phyloP scores from a whole-genome alignment of 2,113 vertebrate genomes.

The Lanius ludovicianus region DNA sequence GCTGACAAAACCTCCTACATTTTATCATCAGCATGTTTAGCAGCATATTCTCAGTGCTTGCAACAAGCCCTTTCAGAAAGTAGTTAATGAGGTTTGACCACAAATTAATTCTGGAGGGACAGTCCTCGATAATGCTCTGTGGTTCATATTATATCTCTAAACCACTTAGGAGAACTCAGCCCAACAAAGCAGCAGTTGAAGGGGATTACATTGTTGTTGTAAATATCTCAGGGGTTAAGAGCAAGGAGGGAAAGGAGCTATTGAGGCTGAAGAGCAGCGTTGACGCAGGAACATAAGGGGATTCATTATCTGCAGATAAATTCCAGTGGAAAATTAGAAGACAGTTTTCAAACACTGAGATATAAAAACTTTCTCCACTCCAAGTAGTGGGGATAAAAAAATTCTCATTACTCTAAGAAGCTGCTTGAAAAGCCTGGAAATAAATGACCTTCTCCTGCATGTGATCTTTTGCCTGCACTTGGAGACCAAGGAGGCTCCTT shows the following conservation, averaged over 20 bases:
- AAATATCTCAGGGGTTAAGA: background rate
- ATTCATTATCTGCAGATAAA: conserved; percentile 19
- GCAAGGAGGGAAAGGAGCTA: background rate
- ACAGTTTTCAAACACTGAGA: background rate
- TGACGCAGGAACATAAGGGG: background rate
- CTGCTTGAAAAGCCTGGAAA: background rate
- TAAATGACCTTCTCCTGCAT: background rate
- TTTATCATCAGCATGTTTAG: background rate
- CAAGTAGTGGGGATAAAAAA: background rate
- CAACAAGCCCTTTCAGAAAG: background rate
- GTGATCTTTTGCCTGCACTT: background rate
- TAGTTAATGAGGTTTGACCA: conserved; percentile 2
- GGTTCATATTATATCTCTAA: background rate
- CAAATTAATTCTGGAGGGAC: background rate
- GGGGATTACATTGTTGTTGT: background rate
- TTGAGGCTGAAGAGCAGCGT: background rate
- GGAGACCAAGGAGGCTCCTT: background rate
- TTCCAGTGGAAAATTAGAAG: background rate
- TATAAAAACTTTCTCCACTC: background rate
- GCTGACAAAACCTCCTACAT: background rate
- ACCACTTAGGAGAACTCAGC: background rate
- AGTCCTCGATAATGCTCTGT: background rate
- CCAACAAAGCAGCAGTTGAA: background rate
- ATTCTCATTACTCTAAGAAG: background rate
- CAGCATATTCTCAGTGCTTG: background rate